Evolutionary conservation across 2,888 invertebrate species (phyloP), one percentile per base, ranked within the genome.

Genomic region (Tribolium freemani): DNA sequence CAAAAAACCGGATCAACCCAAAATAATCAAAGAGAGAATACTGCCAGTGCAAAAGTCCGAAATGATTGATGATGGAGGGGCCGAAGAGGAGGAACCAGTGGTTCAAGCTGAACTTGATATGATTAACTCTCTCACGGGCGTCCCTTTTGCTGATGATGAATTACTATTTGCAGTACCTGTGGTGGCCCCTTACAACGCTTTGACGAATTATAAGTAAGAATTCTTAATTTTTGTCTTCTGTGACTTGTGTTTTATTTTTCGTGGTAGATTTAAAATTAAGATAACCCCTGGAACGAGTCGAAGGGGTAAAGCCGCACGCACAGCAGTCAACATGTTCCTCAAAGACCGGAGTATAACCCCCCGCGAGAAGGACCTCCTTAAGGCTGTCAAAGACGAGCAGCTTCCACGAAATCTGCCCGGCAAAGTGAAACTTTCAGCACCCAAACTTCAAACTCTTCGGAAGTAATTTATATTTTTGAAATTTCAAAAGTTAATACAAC

Each of bases 361-460:
- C 2, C 89, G 97, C 46, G 99, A 99, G 87, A 94, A 92, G 81
- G 97, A 98, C 86, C 88, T 99, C 8, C 88, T 99, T 3, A 96
- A 95, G 84, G 94, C 96, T 2, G 93, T 98, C 5, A 96, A 96
- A 86, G 98, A 99, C 82, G 96, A 97, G 83, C 93, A 94, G 74
- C 88, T 97, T 30, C 96, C 97, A 0, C 90, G 97, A 77, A 99
- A 99, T 89, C 92, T 99, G 84, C 99, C 99, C 6, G 98, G 98
- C 38, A 98, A 98, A 88, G 98, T 99, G 0, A 98, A 98, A 87
- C 88, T 99, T 46, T 96, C 96, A 1, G 95, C 96, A 1, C 96
- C 96, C 0, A 94, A 93, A 83, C 85, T 94, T 72, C 93, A 93
- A 82, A 91, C 91, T 78, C 86, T 91, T 72, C 92, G 90, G 82